These are phyloP conservation scores for Clavelina lepadiformis DNA, from an alignment of 23 tunicate genomes.

Conservation along the genomic window DNA sequence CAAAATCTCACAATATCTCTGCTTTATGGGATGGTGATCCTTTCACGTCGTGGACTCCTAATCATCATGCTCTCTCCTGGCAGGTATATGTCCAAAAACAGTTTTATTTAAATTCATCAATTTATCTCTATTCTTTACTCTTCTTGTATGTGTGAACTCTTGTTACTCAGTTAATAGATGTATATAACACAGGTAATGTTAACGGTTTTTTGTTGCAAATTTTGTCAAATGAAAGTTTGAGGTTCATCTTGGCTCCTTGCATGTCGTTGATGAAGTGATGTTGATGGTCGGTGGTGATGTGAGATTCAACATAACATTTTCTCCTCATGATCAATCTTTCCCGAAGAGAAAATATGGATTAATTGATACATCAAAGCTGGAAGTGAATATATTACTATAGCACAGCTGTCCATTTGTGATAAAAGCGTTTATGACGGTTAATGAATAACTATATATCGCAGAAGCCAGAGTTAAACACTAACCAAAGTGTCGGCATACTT, in stretches of 20 bases:
- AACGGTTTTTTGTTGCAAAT: background rate
- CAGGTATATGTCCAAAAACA: constrained; percentile 22
- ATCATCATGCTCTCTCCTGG: constrained; percentile 36
- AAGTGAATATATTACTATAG: constrained; percentile 1
- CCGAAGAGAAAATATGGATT: background rate
- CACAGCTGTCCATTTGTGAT: too few species aligned
- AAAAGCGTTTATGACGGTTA: too few species aligned
- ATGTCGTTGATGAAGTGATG: constrained; percentile 34
- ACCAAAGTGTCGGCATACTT: too few species aligned
- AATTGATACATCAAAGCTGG: constrained; percentile 3
- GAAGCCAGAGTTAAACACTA: too few species aligned
- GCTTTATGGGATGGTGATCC: constrained; percentile 61
- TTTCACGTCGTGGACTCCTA: constrained; percentile 48
- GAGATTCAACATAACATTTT: constrained; percentile 24
- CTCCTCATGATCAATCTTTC: constrained; percentile 38
- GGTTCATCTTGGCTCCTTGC: constrained; percentile 27
- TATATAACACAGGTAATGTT: too few species aligned
- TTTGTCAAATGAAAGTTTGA: constrained; percentile 22
- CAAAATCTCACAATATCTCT: constrained; percentile 6
- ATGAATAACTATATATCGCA: too few species aligned
- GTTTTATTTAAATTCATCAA: background rate
- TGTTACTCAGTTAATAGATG: too few species aligned
- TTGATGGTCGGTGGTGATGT: constrained; percentile 19
- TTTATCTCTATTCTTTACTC: too few species aligned
- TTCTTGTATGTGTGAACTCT: too few species aligned